Conservation (phyloP, 2,113 vertebrate species). For the Ammospiza nelsoni region DNA sequence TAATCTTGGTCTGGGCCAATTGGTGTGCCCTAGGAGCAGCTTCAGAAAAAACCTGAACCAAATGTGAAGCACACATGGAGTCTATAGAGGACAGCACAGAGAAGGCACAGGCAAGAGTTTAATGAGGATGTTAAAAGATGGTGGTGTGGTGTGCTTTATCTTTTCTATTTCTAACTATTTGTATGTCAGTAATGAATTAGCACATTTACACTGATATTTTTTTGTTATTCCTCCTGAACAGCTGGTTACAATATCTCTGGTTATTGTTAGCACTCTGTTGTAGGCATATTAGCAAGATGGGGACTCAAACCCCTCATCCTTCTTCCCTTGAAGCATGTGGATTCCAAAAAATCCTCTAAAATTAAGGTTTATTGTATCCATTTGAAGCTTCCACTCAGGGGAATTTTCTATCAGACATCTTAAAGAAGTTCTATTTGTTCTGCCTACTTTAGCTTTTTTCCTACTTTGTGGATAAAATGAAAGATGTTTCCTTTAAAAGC, state of each 20-base stretch:
- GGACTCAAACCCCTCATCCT: not conserved
- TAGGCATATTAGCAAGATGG: not conserved
- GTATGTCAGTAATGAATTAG: not conserved
- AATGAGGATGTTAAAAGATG: not conserved
- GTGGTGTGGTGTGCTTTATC: not conserved
- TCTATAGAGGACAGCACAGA: not conserved
- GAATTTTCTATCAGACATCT: constrained; percentile 69
- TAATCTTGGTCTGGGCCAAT: not conserved
- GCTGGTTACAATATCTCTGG: not conserved
- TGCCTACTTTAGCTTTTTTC: constrained; percentile 71
- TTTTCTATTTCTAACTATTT: not conserved
- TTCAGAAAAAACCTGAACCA: not conserved
- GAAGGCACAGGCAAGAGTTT: not conserved
- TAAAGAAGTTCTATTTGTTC: constrained; percentile 74
- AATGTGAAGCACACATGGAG: too few relatives aligned
- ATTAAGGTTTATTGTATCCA: constrained; percentile 64
- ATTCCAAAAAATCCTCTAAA: constrained; percentile 23
- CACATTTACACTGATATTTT: not conserved
- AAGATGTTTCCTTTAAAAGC: constrained; percentile 60
- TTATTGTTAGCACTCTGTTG: not conserved
- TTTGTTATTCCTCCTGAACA: not conserved
- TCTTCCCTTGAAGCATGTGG: constrained; percentile 22
- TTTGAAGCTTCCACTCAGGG: constrained; percentile 56
- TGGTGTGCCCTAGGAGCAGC: not conserved
- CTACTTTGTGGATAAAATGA: constrained; percentile 69